A percentile compares a stretch with the other conserved stretches of the same genome.
phyloP scores from a whole-genome alignment of 2,113 vertebrate species.

The Pygoscelis adeliae region DNA sequence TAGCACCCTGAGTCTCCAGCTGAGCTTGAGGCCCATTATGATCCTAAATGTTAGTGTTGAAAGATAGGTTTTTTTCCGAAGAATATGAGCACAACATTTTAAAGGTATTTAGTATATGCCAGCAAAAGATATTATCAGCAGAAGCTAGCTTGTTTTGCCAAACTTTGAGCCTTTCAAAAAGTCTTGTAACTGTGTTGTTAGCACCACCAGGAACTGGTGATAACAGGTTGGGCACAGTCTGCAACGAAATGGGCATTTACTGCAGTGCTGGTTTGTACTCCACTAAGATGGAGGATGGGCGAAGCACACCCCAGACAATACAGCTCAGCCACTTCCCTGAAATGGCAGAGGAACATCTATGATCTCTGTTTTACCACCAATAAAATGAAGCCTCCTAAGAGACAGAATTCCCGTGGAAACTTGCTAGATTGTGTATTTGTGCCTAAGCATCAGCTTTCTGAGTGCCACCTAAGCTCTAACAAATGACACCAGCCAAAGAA shows the following conservation, averaged over 20 bases:
- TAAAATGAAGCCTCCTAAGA: background rate
- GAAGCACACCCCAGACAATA: background rate
- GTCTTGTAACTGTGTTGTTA: background rate
- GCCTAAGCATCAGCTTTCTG: background rate
- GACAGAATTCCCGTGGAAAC: background rate
- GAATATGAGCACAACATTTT: background rate
- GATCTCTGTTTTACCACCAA: background rate
- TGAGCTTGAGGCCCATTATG: background rate
- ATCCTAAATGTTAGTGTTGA: background rate
- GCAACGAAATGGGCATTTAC: background rate
- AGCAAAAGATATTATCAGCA: background rate
- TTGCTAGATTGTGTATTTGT: background rate
- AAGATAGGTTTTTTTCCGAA: background rate
- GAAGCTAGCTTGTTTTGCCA: background rate
- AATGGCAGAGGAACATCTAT: background rate
- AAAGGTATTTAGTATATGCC: background rate
- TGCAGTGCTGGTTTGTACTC: background rate
- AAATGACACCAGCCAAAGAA: background rate
- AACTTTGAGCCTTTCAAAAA: background rate
- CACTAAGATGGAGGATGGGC: background rate
- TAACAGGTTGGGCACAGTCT: fast-evolving
- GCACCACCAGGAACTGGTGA: background rate
- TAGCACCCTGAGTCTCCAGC: background rate
- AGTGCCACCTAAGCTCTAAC: background rate
- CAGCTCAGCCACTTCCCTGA: background rate